Conservation (phyloP, 2,113 vertebrate genomes). For the Rhinoptilus africanus region DNA sequence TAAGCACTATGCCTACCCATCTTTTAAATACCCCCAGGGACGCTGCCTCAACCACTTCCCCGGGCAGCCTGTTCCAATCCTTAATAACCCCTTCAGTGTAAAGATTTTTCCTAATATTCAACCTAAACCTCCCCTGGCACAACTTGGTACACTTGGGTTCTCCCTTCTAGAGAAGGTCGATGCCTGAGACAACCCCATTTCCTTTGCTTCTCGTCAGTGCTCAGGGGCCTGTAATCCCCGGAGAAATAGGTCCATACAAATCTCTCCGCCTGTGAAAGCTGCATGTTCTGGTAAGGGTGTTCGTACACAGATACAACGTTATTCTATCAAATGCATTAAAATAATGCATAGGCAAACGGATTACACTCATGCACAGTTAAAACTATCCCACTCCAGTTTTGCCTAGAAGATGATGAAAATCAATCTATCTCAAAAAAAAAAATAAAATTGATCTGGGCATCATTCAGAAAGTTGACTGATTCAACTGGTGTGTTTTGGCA, state of each 20-base stretch:
- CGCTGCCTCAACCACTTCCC: no score
- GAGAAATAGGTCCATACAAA: not conserved
- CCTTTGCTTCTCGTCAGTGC: not conserved
- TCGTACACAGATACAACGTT: not conserved
- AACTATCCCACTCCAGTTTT: not conserved
- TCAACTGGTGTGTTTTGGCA: not conserved
- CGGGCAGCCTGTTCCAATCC: no score
- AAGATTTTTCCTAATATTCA: no score
- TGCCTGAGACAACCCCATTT: not conserved
- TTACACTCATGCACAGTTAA: not conserved
- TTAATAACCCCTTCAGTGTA: no score
- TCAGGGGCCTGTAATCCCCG: not conserved
- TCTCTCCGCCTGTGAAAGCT: not conserved
- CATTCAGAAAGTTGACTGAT: not conserved
- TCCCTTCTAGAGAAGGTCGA: not conserved
- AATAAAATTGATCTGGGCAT: not conserved
- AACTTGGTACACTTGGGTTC: not conserved
- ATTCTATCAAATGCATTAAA: not conserved
- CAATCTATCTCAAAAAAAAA: not conserved
- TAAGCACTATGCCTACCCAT: no score
- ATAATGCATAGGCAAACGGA: not conserved
- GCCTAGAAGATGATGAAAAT: not conserved
- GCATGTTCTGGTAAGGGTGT: not conserved
- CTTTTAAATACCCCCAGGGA: no score
- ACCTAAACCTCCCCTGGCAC: no score